Percentiles rank a stretch among this genome's conserved stretches.
These are phyloP conservation scores for Tolmerus cingulatus DNA, from an alignment of 2,888 invertebrate species.

Conservation along the genomic window DNA sequence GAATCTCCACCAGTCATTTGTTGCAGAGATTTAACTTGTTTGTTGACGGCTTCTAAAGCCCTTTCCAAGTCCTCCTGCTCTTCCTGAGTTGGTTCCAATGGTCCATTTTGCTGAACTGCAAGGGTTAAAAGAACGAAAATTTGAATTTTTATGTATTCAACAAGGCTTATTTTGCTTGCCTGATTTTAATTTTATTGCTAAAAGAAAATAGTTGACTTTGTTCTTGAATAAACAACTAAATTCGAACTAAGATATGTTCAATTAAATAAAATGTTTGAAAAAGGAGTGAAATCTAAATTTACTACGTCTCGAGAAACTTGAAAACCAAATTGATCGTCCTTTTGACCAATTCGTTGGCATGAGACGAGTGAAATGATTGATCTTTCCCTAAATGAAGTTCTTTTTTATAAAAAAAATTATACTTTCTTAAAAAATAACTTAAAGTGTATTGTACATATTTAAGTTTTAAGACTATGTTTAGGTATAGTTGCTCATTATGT, in stretches of 20 bases:
- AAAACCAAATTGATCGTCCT: no score
- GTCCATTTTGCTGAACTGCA: constrained; percentile 74
- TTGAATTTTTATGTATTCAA: not conserved
- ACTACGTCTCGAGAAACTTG: no score
- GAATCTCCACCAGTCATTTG: constrained; percentile 67
- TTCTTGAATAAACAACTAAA: not conserved
- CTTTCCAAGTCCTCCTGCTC: constrained; percentile 89
- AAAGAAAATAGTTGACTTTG: not conserved
- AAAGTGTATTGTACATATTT: not conserved
- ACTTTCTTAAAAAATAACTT: not conserved
- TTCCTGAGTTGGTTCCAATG: constrained; percentile 76
- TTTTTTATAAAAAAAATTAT: not conserved
- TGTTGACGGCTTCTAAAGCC: constrained; percentile 80
- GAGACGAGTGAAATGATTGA: no score
- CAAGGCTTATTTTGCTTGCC: not conserved
- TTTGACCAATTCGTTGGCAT: no score
- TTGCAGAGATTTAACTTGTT: constrained; percentile 75
- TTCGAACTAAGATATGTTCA: no score
- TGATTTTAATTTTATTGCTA: not conserved
- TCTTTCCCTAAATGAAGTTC: no score
- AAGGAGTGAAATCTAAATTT: no score
- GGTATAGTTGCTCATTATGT: not conserved
- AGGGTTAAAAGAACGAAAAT: not conserved
- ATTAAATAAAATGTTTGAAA: no score
- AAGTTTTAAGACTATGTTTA: not conserved